phyloP scores from a whole-genome alignment of 2,888 invertebrate genomes.

The Hyles lineata region DNA sequence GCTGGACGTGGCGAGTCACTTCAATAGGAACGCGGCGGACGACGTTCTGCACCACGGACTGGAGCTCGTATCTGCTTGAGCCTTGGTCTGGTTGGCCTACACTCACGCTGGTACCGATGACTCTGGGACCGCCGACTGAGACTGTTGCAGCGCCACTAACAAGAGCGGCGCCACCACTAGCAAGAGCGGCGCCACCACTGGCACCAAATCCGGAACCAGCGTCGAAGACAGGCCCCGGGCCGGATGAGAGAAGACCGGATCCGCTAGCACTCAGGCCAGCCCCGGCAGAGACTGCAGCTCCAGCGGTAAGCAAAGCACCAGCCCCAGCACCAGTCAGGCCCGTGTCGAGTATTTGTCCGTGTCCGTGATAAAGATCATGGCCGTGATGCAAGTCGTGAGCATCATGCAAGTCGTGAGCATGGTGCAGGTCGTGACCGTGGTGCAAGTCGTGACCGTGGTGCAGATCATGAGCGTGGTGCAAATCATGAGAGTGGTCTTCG shows the following conservation, averaged over 20 bases:
- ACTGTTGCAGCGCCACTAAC: slow-evolving; percentile 38
- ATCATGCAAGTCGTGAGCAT: neutral
- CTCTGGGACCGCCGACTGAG: slow-evolving; percentile 56
- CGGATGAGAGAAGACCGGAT: slow-evolving; percentile 28
- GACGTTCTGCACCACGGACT: slow-evolving; percentile 77
- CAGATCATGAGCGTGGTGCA: neutral
- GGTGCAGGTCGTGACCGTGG: neutral
- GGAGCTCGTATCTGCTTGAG: slow-evolving; percentile 72
- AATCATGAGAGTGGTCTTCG: slow-evolving; percentile 40
- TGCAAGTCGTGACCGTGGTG: neutral
- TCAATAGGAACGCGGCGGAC: slow-evolving; percentile 76
- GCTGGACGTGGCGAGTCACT: slow-evolving; percentile 72
- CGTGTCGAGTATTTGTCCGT: slow-evolving; percentile 27
- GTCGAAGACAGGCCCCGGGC: slow-evolving; percentile 33
- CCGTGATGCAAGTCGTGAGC: neutral
- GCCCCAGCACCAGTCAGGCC: slow-evolving; percentile 26
- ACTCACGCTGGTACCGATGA: slow-evolving; percentile 65
- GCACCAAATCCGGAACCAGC: slow-evolving; percentile 31
- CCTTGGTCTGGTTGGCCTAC: slow-evolving; percentile 59
- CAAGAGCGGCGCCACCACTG: slow-evolving; percentile 24
- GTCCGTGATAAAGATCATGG: neutral
- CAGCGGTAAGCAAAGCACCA: slow-evolving; percentile 28
- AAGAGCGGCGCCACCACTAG: slow-evolving; percentile 24
- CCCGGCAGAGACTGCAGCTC: slow-evolving; percentile 28
- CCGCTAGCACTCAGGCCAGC: slow-evolving; percentile 32